Evolutionary conservation across 2,113 vertebrate species (phyloP).

Genomic region (human (Homo sapiens)): GRCh38 chr15:57498001-57498500

Average conservation of each 20-base stretch:
- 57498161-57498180: background rate
- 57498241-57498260: background rate
- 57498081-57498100: background rate
- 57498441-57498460: background rate
- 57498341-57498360: too few species aligned
- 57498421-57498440: too few species aligned
- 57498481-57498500: too few species aligned
- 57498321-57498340: too few species aligned
- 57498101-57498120: background rate
- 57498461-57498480: too few species aligned
- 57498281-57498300: too few species aligned
- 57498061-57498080: background rate
- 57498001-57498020: fast-evolving
- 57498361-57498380: too few species aligned
- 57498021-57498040: background rate
- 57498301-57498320: too few species aligned
- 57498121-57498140: background rate
- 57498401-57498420: too few species aligned
- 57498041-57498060: background rate
- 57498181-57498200: background rate
- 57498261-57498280: too few species aligned
- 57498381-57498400: too few species aligned
- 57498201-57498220: background rate
- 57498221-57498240: background rate
- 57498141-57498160: background rate